Conservation (phyloP, 2,797 vertebrate species). For the Sebastes umbrosus region DNA sequence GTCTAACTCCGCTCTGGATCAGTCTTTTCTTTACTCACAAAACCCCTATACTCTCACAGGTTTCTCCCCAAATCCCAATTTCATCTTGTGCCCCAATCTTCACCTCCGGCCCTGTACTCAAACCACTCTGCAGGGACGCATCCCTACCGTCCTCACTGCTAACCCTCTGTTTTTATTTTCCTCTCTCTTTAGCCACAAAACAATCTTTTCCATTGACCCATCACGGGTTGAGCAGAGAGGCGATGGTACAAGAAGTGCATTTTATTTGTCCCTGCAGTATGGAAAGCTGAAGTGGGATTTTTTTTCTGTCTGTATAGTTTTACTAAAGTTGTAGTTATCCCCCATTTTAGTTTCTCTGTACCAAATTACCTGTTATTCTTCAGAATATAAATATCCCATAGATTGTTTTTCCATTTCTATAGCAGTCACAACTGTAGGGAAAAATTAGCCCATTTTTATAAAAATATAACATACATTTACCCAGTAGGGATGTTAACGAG, state of each 20-base stretch:
- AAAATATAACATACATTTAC: too few species aligned
- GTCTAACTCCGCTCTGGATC: not conserved
- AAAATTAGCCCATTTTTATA: too few species aligned
- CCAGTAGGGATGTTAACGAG: too few species aligned
- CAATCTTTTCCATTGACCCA: constrained; percentile 43
- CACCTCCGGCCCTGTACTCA: constrained; percentile 1
- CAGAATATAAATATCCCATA: not conserved
- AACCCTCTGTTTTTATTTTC: constrained; percentile 17
- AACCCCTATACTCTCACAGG: not conserved
- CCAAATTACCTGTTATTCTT: not conserved
- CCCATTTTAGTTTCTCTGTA: not conserved
- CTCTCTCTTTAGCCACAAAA: constrained; percentile 14
- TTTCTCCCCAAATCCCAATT: constrained; percentile 26
- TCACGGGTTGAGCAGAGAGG: constrained; percentile 14
- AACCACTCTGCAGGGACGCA: constrained; percentile 11
- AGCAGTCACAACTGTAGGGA: not conserved
- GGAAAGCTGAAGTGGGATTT: not conserved
- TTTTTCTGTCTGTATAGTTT: not conserved
- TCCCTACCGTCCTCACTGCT: not conserved
- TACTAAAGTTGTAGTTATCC: not conserved
- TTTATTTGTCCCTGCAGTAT: constrained; percentile 10
- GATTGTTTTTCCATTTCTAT: not conserved
- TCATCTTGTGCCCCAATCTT: constrained; percentile 26
- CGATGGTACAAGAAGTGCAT: not conserved
- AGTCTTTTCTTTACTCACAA: constrained; percentile 12